Percentiles rank a stretch among this genome's conserved stretches.
phyloP scores from a whole-genome alignment of 1,140 invertebrate species.

The Cydia fagiglandana region DNA sequence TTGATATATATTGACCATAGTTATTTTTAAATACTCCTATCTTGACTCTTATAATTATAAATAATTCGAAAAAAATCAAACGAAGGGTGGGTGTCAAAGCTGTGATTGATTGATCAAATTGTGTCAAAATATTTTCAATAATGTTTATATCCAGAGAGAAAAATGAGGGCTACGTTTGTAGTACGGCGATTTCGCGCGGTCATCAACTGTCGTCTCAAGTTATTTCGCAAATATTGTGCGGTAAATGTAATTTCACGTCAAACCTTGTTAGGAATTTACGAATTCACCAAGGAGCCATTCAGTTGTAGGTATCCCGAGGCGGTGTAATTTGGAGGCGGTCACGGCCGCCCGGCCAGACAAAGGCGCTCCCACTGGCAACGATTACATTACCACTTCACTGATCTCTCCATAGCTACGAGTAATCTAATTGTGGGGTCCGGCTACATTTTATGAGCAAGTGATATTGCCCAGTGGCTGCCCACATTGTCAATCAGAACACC shows the following conservation, averaged over 20 bases:
- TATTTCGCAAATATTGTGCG: neutral
- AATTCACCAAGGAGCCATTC: slow-evolving; percentile 5
- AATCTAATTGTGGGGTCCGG: neutral
- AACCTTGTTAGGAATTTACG: slow-evolving; percentile 3
- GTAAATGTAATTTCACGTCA: slow-evolving; percentile 8
- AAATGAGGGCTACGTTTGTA: too few species aligned
- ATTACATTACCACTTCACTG: slow-evolving; percentile 30
- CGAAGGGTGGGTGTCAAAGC: too few species aligned
- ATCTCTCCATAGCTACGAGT: slow-evolving; percentile 19
- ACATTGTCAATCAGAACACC: slow-evolving; percentile 1
- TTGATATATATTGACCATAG: too few species aligned
- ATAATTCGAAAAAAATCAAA: too few species aligned
- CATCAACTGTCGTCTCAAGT: neutral
- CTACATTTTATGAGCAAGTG: neutral
- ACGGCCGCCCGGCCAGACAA: slow-evolving; percentile 41
- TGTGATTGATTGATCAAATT: too few species aligned
- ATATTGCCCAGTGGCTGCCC: neutral
- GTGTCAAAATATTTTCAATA: too few species aligned
- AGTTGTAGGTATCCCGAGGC: neutral
- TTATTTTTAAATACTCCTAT: too few species aligned
- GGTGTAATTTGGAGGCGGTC: slow-evolving; percentile 35
- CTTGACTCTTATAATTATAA: too few species aligned
- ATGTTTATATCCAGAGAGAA: too few species aligned
- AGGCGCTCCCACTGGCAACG: slow-evolving; percentile 31
- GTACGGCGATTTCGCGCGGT: too few species aligned